Conservation (phyloP, 1,140 invertebrate species). For the Drosophila ficusphila region DNA sequence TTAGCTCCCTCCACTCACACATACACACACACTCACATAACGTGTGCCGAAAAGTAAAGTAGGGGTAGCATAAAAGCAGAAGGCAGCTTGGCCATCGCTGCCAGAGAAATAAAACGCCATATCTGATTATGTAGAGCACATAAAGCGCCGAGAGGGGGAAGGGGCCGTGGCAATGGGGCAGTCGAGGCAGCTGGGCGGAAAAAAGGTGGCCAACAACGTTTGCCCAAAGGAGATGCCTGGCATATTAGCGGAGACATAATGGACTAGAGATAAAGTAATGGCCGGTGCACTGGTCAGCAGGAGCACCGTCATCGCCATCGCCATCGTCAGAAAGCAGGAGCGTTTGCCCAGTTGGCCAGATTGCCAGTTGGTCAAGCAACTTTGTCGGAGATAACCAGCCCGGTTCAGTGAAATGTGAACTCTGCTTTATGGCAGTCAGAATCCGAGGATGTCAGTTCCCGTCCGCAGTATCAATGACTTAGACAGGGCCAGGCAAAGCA, state of each 20-base stretch:
- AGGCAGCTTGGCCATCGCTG: conserved; percentile 24
- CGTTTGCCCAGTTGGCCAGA: conserved; percentile 9
- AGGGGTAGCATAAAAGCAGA: conserved; percentile 1
- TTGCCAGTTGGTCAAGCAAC: conserved; percentile 15
- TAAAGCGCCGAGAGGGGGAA: conserved; percentile 44
- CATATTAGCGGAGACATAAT: conserved; percentile 75
- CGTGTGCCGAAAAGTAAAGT: conserved; percentile 33
- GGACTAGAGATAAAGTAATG: conserved; percentile 71
- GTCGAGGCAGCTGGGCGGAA: conserved; percentile 35
- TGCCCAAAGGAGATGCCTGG: conserved; percentile 54
- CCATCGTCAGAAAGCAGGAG: conserved; percentile 18
- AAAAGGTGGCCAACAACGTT: conserved; percentile 25
- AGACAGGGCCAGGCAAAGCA: conserved; percentile 32
- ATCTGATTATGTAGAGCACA: conserved; percentile 80
- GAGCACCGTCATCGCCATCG: not conserved
- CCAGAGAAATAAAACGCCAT: conserved; percentile 76
- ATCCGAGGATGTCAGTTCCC: conserved; percentile 18
- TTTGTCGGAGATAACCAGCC: conserved; percentile 47
- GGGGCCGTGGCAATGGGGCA: conserved; percentile 39
- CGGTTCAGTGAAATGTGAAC: conserved; percentile 59
- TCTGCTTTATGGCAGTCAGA: conserved; percentile 38
- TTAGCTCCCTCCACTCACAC: conserved; percentile 3
- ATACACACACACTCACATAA: conserved; percentile 21
- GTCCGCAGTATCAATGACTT: conserved; percentile 57
- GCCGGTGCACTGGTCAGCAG: conserved; percentile 52